phyloP scores from a whole-genome alignment of 2,888 invertebrate genomes.

The Hyles lineata region DNA sequence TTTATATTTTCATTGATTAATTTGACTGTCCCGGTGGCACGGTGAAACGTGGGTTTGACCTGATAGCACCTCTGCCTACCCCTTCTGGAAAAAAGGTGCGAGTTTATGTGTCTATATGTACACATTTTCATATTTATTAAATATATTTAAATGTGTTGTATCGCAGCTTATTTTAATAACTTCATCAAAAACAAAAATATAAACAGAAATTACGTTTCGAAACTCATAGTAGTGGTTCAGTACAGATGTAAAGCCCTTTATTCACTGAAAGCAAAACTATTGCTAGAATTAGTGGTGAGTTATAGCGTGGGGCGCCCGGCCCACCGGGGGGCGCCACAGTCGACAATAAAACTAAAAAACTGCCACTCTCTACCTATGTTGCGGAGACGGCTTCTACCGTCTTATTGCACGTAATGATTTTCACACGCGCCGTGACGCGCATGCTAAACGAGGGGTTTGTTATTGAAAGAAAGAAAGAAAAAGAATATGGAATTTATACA shows the following conservation, averaged over 20 bases:
- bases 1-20: too few species aligned
- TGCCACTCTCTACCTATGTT: constrained; percentile 14
- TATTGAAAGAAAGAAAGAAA: not conserved
- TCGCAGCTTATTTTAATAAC: too few species aligned
- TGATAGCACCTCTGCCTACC: too few species aligned
- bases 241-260: constrained; percentile 18
- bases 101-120: too few species aligned
- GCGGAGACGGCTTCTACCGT: constrained; percentile 1
- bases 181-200: not conserved
- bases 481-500: not conserved
- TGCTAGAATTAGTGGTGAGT: constrained; percentile 32
- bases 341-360: constrained; percentile 29
- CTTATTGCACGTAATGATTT: not conserved
- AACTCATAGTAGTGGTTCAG: constrained; percentile 26
- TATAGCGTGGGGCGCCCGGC: constrained; percentile 6
- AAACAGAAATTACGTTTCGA: not conserved
- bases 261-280: constrained; percentile 30
- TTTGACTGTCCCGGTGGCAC: too few species aligned
- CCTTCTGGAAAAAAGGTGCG: too few species aligned
- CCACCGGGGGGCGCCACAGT: constrained; percentile 11
- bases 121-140: too few species aligned
- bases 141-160: too few species aligned
- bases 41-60: too few species aligned
- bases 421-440: not conserved
- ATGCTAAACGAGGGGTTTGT: not conserved